Conservation (phyloP, 2,888 invertebrate species). For the Itoplectis maculator region DNA sequence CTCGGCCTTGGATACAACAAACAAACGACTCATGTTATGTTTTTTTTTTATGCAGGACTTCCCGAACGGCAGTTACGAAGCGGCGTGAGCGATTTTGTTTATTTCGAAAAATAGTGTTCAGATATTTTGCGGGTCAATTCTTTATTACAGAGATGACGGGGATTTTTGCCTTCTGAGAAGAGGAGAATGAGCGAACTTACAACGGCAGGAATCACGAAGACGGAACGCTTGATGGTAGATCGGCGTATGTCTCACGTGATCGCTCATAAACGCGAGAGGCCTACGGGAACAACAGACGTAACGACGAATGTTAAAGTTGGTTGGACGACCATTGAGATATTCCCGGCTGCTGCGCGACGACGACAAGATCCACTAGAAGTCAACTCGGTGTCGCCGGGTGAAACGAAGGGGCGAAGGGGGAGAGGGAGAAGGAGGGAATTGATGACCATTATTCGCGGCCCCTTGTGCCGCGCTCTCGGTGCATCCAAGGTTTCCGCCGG, state of each 20-base stretch:
- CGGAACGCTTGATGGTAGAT: background rate
- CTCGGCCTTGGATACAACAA: too few relatives aligned
- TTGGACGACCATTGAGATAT: conserved; percentile 21
- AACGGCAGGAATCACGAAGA: too few relatives aligned
- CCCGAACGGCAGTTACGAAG: too few relatives aligned
- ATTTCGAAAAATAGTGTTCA: too few relatives aligned
- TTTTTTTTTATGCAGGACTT: too few relatives aligned
- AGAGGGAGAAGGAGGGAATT: background rate
- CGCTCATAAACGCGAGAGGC: conserved; percentile 18
- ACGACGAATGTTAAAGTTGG: conserved; percentile 14
- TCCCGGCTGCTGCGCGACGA: background rate
- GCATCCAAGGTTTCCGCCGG: conserved; percentile 29
- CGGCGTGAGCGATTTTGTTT: too few relatives aligned
- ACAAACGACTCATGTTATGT: too few relatives aligned
- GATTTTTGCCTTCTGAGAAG: too few relatives aligned
- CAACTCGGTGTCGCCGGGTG: background rate
- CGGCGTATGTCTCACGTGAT: conserved; percentile 24
- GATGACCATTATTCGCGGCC: background rate
- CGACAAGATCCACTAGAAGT: background rate
- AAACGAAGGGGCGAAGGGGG: too few relatives aligned
- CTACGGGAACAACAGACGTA: background rate
- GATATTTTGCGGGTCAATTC: too few relatives aligned
- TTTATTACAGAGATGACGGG: too few relatives aligned
- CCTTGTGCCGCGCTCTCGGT: conserved; percentile 8
- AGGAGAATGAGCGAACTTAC: too few relatives aligned